Percentiles rank a stretch among this genome's conserved stretches.
Conservation (phyloP, 2,113 vertebrate species). For the Ceratotherium simum region DNA sequence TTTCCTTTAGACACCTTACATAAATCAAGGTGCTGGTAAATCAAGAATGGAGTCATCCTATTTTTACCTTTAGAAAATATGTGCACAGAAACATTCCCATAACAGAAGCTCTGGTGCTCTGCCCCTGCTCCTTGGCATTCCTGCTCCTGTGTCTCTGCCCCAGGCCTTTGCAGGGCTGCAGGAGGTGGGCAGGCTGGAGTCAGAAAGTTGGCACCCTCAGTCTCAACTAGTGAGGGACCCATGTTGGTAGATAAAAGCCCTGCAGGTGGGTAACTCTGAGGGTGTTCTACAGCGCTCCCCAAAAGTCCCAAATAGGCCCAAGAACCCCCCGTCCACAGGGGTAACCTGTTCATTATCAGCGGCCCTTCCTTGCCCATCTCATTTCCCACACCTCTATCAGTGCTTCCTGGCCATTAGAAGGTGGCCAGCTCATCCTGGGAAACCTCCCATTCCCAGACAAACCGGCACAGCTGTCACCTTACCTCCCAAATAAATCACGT, state of each 20-base stretch:
- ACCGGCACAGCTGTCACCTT: neutral
- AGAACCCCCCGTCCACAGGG: too few relatives aligned
- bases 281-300: neutral
- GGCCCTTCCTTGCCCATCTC: too few relatives aligned
- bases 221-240: neutral
- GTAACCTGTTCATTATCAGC: neutral
- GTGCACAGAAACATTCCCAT: neutral
- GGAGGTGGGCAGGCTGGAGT: neutral
- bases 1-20: neutral
- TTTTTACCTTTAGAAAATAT: neutral
- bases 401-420: too few relatives aligned
- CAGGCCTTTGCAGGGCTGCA: neutral
- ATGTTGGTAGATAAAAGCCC: neutral
- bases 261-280: neutral
- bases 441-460: neutral
- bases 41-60: neutral
- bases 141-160: too few relatives aligned
- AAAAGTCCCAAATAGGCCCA: neutral
- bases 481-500: neutral
- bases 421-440: neutral
- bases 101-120: neutral
- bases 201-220: neutral
- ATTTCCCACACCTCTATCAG: too few relatives aligned
- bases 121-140: neutral
- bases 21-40: neutral